Base-by-base conservation (phyloP, 2,888 invertebrate species). In the Mamestra brassicae region DNA sequence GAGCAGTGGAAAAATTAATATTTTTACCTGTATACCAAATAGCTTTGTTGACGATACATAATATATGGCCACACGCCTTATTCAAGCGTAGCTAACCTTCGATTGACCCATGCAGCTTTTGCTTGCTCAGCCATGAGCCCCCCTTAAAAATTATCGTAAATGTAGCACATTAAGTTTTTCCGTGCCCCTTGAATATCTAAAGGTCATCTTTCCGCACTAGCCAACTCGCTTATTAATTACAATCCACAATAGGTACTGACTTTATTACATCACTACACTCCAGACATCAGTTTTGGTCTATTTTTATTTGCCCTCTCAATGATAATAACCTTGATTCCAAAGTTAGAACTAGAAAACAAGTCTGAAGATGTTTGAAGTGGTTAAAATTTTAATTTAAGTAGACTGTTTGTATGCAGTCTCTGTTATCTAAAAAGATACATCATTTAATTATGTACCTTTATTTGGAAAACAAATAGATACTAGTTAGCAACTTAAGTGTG, bases 291-390 rank as follows among this genome's bases (percentile, higher is more conserved):
- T 45, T 74, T 58, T 55, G 17, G 26, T 50, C 80, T 74, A 74
- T 80, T 68, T 80, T 74, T 74, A 67, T 45, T 62, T 80, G 58
- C 38, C 15, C 63, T 26, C 38, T 61, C 67, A 65, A 74, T 75
- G 55, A 68, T 61, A 60, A 36, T 74, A 64, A 74, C 68, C 75
- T 80, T 80, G 68, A 60, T 47, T 55, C 45, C 64, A 74, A 42
- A 74, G 4, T 58, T 45, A 68, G n/a, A 64, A 42, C 75, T 58
- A 34, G 36, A 52, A 74, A 66, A 74, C 47, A 52, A 36, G n/a
- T 57, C 52, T 65, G 1, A 34, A 57, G n/a, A 62, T 47, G 34
- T 57, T 80, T 42, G 1, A 10, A 11, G 26, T 54, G 45, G n/a
- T 36, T 26, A 13, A 26, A 57, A 38, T 26, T 38, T 62, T 17